These are phyloP conservation scores for Turdus rufiventris DNA, from an alignment of 2,113 vertebrate genomes.

Conservation along the genomic window DNA sequence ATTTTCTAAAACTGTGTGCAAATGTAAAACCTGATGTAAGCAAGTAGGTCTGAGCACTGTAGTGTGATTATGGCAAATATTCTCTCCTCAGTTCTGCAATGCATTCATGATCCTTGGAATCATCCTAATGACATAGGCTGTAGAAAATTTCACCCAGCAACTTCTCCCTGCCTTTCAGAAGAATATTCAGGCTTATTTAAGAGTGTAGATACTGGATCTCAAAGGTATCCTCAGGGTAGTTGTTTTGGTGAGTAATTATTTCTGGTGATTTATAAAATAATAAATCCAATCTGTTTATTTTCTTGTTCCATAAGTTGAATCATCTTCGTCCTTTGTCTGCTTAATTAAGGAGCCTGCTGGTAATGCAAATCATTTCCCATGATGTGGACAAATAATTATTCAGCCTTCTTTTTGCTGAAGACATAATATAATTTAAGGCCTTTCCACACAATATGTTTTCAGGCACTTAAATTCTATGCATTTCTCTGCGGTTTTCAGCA, in stretches of 20 bases:
- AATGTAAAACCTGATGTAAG: neutral
- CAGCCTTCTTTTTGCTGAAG: neutral
- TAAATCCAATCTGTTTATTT: neutral
- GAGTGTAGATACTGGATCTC: neutral
- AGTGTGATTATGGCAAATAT: neutral
- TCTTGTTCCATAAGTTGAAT: neutral
- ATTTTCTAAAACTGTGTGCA: neutral
- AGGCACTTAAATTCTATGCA: neutral
- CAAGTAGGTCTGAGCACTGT: neutral
- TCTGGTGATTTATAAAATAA: neutral
- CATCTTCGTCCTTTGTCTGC: neutral
- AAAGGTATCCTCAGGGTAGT: neutral
- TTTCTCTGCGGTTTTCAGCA: neutral
- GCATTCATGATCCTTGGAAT: neutral
- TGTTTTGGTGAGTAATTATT: conserved; percentile 8
- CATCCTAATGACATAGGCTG: neutral
- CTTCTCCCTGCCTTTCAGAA: neutral
- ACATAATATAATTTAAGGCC: neutral
- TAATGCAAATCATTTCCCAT: neutral
- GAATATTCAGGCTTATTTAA: neutral
- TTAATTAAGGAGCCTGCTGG: conserved; percentile 5
- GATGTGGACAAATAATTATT: neutral
- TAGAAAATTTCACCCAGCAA: neutral
- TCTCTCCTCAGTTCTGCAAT: neutral
- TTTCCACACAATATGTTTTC: neutral